A percentile compares a stretch with the other conserved stretches of the same genome.
Conservation (phyloP, 1,140 invertebrate species). For the Potamilus streckersoni region DNA sequence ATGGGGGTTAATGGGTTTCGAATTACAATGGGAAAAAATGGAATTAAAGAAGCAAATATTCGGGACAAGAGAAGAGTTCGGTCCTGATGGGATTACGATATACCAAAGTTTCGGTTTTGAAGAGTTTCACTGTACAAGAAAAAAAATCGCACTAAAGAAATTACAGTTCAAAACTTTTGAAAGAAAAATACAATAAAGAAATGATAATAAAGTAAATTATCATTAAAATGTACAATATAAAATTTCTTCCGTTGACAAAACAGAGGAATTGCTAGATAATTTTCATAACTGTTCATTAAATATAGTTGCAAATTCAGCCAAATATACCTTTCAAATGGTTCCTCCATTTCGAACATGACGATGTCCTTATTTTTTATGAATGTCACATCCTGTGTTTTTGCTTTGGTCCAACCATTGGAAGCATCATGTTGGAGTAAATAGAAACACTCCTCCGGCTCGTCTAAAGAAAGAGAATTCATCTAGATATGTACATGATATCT, state of each 20-base stretch:
- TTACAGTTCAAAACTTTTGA: background rate
- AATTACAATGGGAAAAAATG: no score
- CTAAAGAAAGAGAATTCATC: background rate
- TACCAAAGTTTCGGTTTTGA: no score
- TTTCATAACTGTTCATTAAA: no score
- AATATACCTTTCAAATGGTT: constrained; percentile 29
- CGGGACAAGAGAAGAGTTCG: no score
- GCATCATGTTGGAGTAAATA: constrained; percentile 29
- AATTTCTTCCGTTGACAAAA: no score
- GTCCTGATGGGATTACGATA: no score
- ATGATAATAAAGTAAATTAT: background rate
- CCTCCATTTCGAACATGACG: constrained; percentile 35
- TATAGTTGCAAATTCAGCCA: no score
- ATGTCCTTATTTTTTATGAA: constrained; percentile 46
- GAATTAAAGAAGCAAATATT: no score
- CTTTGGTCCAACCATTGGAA: constrained; percentile 25
- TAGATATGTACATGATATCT: no score
- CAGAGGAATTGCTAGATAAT: no score
- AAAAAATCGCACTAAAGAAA: background rate
- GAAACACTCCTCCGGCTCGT: constrained; percentile 25
- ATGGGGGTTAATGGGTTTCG: no score
- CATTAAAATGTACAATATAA: background rate
- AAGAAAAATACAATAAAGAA: background rate
- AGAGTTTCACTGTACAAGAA: no score
- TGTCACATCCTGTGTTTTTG: constrained; percentile 17